Percentiles rank a stretch among this genome's conserved stretches.
Evolutionary conservation across 2,113 vertebrate genomes (phyloP).

Genomic region (Scortum barcoo): DNA sequence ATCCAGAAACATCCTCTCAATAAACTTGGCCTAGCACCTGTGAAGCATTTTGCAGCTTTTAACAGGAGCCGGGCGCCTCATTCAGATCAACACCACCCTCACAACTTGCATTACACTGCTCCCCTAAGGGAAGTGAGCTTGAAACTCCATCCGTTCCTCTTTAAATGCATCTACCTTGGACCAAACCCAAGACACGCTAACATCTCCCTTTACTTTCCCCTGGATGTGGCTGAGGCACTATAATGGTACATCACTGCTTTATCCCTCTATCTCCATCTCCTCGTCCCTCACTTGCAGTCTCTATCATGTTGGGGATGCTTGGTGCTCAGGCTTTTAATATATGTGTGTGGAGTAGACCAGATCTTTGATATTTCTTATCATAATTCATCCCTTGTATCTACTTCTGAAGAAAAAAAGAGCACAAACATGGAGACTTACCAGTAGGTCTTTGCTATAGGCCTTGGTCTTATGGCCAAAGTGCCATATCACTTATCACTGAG

Average conservation of each 20-base stretch:
- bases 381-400: background rate
- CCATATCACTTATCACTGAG: no score
- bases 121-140: constrained; percentile 41
- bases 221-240: constrained; percentile 42
- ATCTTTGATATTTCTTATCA: background rate
- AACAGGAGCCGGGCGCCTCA: constrained; percentile 24
- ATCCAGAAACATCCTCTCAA: constrained; percentile 5
- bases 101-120: constrained; percentile 22
- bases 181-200: constrained; percentile 29
- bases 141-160: constrained; percentile 27
- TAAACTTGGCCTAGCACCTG: constrained; percentile 41
- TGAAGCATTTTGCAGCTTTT: constrained; percentile 36
- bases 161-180: constrained; percentile 42
- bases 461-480: no score
- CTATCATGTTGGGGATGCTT: constrained; percentile 23
- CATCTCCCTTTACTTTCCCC: constrained; percentile 14
- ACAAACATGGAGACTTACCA: background rate
- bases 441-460: no score
- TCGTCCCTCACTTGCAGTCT: constrained; percentile 20
- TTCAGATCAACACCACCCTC: constrained; percentile 6
- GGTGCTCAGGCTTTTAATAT: background rate
- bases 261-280: constrained; percentile 14
- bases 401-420: background rate
- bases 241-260: background rate
- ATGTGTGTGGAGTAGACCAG: background rate